Base-by-base conservation (phyloP, 2,113 vertebrate species). In the Lethenteron camtschaticum region DNA sequence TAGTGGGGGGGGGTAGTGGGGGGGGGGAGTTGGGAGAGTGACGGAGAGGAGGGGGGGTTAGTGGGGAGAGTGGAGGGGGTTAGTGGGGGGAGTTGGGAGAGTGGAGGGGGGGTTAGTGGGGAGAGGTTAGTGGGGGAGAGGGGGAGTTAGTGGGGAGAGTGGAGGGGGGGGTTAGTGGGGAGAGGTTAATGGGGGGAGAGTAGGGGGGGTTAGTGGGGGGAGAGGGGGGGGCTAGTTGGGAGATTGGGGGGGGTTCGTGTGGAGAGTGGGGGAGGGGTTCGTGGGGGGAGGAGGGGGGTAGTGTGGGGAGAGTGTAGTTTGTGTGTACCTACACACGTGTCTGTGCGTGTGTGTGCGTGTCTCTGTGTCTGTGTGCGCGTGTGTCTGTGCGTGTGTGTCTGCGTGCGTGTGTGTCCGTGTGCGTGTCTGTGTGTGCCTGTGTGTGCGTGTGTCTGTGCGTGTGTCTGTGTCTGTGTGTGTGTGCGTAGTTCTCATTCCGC, bases 401-500 rank as follows among this genome's bases (percentile, higher is more conserved):
- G 20, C 3, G 20, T 24, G 20, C 20, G 20, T 3, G 20, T 3
- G 20, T 24, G 20, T 24, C 20, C 3, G 20, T 24, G 60, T 66
- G 60, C n/a, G n/a, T n/a, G n/a, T n/a, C n/a, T 9, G 14, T 6
- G 14, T n/a, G 14, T 66, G 14, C 4, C 18, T 66, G 18, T 18
- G 20, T 24, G 20, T 24, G 20, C 20, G 8, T 14, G 9, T 66
- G 60, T n/a, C 60, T 66, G 14, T 66, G 14, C 6, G 18, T 8
- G 14, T 7, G 8, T 66, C 7, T 14, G 11, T 41, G 9, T 41
- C 8, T 9, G 2, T 68, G 4, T 8, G 56, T 75, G 12, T 13
- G 11, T 1, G 70, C 56, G 12, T 73, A 90, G 88, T 86, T 82
- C 74, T 82, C 80, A 75, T 92, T 87, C 87, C 80, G 81, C 74